Percentiles rank a stretch among this genome's conserved stretches.
phyloP scores from a whole-genome alignment of 2,113 vertebrate genomes.

The Nibea coibor region DNA sequence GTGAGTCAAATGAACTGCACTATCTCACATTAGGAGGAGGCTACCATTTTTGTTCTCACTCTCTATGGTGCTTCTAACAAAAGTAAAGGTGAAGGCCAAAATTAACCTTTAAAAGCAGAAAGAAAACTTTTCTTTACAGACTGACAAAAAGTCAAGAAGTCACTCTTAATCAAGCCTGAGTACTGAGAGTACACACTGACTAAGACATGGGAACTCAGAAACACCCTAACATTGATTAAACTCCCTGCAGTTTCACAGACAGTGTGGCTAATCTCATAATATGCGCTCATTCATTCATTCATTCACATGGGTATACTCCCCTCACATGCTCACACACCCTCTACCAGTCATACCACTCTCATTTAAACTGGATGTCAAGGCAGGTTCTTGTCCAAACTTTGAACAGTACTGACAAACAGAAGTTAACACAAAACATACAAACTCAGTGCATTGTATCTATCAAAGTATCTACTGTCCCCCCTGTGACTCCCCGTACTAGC shows the following conservation, averaged over 20 bases:
- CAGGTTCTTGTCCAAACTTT: neutral
- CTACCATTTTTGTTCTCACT: neutral
- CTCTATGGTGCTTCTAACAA: neutral
- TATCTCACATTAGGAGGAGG: conserved; percentile 40
- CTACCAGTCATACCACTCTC: neutral
- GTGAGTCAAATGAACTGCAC: conserved; percentile 46
- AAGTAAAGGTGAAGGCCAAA: neutral
- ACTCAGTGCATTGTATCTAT: no score
- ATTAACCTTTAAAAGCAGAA: conserved; percentile 13
- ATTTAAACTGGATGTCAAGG: neutral
- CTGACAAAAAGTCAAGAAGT: neutral
- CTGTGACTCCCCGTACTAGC: neutral
- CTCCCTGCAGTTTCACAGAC: neutral
- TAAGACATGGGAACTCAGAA: neutral
- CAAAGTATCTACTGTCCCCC: neutral
- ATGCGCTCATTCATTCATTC: conserved; percentile 18
- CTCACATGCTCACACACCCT: neutral
- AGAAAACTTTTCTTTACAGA: conserved; percentile 4
- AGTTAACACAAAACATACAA: neutral
- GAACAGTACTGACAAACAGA: neutral
- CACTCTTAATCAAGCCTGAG: neutral
- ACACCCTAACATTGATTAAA: conserved; percentile 36
- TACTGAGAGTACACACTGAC: neutral
- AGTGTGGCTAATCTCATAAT: conserved; percentile 16
- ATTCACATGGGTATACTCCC: neutral